Conservation (phyloP, 2,888 invertebrate species). For the Agriotes lineatus region DNA sequence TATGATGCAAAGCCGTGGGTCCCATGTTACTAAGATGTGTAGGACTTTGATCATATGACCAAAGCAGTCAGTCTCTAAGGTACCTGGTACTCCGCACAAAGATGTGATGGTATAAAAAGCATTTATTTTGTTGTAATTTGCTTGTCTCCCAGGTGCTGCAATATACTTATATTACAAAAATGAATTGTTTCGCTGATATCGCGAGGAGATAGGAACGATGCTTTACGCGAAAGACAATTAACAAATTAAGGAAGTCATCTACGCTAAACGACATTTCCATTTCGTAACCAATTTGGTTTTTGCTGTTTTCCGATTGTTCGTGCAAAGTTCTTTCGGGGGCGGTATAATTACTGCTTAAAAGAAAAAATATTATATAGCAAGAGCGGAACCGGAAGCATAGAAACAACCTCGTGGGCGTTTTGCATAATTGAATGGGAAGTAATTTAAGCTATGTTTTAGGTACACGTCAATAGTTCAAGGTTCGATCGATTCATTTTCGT, state of each 20-base stretch:
- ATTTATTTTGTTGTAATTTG: too few species aligned
- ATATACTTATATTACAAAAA: too few species aligned
- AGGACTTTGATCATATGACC: too few species aligned
- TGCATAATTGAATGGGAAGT: conserved; percentile 16
- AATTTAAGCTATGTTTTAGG: background rate
- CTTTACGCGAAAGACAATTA: background rate
- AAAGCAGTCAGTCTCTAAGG: too few species aligned
- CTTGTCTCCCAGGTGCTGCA: too few species aligned
- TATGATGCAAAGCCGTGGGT: too few species aligned
- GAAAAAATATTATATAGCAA: background rate
- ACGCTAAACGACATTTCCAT: background rate
- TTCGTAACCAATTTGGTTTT: background rate
- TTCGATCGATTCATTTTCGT: conserved; percentile 10
- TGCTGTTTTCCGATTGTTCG: background rate
- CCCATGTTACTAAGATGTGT: too few species aligned
- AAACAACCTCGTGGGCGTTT: background rate
- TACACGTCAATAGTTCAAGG: conserved; percentile 3
- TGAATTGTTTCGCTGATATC: too few species aligned
- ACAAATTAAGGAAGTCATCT: conserved; percentile 2
- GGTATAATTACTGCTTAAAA: background rate
- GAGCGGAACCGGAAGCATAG: background rate
- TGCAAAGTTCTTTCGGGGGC: background rate
- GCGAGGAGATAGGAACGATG: too few species aligned
- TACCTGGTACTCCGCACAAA: too few species aligned
- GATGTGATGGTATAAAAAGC: too few species aligned